Conservation (phyloP, 2,888 invertebrate species). For the Bembecia ichneumoniformis region DNA sequence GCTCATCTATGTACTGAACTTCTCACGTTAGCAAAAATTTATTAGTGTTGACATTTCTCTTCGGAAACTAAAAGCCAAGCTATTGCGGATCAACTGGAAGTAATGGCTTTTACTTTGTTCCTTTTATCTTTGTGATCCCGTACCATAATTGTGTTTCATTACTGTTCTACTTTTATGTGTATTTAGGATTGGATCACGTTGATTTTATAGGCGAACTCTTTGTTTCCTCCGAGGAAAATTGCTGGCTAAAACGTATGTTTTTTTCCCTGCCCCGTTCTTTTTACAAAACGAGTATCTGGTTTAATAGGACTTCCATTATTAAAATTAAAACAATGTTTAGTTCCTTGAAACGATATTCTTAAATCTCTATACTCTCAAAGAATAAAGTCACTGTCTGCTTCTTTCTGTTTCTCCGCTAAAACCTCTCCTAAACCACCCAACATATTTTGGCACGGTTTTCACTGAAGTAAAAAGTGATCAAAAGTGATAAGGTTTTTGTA, state of each 20-base stretch:
- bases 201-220: not conserved
- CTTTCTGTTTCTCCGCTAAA: no score
- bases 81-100: conserved; percentile 19
- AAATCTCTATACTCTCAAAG: no score
- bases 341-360: no score
- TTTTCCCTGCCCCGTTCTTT: not conserved
- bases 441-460: no score
- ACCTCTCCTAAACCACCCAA: no score
- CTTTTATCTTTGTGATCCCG: conserved; percentile 12
- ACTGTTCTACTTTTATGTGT: conserved; percentile 8
- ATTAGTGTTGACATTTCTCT: conserved; percentile 23
- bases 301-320: no score
- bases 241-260: not conserved
- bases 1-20: conserved; percentile 15
- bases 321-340: no score
- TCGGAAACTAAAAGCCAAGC: conserved; percentile 18
- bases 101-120: conserved; percentile 15
- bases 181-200: not conserved
- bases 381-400: no score
- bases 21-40: conserved; percentile 26
- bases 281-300: no score
- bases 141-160: conserved; percentile 12
- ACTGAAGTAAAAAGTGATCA: no score
- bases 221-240: not conserved
- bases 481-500: no score